phyloP scores from a whole-genome alignment of 2,888 invertebrate genomes.

The Pocota personata region DNA sequence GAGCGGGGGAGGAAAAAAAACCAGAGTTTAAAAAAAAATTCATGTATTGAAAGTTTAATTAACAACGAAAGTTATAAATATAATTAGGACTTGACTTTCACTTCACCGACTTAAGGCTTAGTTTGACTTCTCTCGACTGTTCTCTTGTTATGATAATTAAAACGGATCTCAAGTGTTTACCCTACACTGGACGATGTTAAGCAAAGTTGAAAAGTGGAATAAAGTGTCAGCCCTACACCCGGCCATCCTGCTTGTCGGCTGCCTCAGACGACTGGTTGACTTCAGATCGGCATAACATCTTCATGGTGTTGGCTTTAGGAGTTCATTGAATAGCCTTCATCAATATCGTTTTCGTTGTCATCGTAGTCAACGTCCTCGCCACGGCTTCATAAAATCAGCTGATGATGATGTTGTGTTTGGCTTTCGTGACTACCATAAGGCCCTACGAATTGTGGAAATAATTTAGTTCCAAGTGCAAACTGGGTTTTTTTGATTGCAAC shows the following conservation, averaged over 20 bases:
- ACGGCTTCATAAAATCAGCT: constrained; percentile 22
- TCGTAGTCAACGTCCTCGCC: constrained; percentile 7
- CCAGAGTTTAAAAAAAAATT: too few species aligned
- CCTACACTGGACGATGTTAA: background rate
- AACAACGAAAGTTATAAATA: too few species aligned
- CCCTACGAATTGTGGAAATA: constrained; percentile 77
- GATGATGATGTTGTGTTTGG: constrained; percentile 9
- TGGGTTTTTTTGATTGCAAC: constrained; percentile 77
- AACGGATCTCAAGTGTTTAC: too few species aligned
- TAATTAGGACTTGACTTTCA: too few species aligned
- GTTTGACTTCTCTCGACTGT: too few species aligned
- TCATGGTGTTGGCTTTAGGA: background rate
- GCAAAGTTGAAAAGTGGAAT: background rate
- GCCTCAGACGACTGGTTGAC: constrained; percentile 15
- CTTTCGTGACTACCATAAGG: constrained; percentile 74
- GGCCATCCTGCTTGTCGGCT: constrained; percentile 9
- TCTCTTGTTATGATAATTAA: too few species aligned
- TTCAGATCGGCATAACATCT: background rate
- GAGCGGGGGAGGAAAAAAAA: too few species aligned
- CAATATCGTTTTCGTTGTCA: background rate
- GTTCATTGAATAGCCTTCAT: background rate
- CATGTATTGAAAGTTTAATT: too few species aligned
- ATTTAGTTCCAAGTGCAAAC: constrained; percentile 77
- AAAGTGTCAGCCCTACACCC: background rate
- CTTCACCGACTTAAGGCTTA: too few species aligned